Conservation (phyloP, 2,113 vertebrate genomes). For the Bathybates hornii region DNA sequence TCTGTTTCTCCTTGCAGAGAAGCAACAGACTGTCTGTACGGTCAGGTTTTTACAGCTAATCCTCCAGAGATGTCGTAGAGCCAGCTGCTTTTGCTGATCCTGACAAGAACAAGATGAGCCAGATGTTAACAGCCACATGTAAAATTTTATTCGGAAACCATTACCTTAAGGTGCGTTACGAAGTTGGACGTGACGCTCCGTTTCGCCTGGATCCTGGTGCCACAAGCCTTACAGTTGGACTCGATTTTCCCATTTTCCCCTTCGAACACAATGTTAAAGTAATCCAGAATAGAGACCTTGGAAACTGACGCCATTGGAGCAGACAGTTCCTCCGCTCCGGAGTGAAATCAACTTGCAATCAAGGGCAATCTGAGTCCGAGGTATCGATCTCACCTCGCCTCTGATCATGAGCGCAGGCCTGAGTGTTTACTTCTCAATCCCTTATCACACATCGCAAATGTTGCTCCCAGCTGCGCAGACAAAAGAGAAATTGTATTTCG, state of each 20-base stretch:
- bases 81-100: background rate
- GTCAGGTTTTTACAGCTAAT: background rate
- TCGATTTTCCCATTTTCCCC: slow-evolving; percentile 81
- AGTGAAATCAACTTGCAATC: slow-evolving; percentile 49
- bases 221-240: slow-evolving; percentile 78
- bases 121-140: background rate
- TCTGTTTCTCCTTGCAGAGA: background rate
- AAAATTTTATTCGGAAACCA: background rate
- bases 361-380: slow-evolving; percentile 21
- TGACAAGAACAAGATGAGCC: background rate
- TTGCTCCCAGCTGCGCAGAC: slow-evolving; percentile 11
- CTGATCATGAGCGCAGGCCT: slow-evolving; percentile 44
- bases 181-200: slow-evolving; percentile 79
- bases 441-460: background rate
- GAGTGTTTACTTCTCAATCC: slow-evolving; percentile 47
- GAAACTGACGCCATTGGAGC: slow-evolving; percentile 75
- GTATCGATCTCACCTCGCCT: slow-evolving; percentile 24
- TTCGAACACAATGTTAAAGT: slow-evolving; percentile 79
- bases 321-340: slow-evolving; percentile 20
- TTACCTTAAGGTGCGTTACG: slow-evolving; percentile 79
- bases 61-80: background rate
- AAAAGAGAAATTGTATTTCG: background rate
- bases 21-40: slow-evolving; percentile 11
- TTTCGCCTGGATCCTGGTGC: slow-evolving; percentile 78
- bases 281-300: slow-evolving; percentile 78